Evolutionary conservation across 2,113 vertebrate genomes (phyloP).

Genomic region (Ardeotis arabs): DNA sequence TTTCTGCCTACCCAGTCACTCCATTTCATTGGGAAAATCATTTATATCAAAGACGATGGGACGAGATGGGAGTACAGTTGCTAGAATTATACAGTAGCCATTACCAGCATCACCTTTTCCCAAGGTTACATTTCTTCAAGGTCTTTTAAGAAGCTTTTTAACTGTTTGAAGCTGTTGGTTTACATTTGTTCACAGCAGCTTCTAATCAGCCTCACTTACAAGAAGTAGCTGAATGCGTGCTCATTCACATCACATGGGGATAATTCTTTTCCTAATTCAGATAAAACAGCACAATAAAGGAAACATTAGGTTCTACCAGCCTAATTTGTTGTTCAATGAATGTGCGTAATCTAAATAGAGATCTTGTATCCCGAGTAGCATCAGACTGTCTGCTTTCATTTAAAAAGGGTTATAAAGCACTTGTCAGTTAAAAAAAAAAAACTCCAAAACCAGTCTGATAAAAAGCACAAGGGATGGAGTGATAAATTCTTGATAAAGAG

Average conservation of each 20-base stretch:
- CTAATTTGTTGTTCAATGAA: slow-evolving; percentile 37
- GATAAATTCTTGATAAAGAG: neutral
- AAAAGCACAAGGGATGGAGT: neutral
- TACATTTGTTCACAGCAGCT: neutral
- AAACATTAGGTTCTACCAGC: neutral
- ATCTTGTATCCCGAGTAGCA: slow-evolving; percentile 5
- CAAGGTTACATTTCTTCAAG: neutral
- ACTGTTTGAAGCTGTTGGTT: neutral
- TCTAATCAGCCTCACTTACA: neutral
- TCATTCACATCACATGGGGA: neutral
- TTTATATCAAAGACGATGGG: neutral
- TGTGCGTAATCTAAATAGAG: neutral
- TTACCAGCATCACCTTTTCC: neutral
- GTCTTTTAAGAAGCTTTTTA: neutral
- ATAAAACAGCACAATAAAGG: slow-evolving; percentile 15
- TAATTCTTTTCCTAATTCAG: slow-evolving; percentile 19
- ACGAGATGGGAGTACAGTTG: neutral
- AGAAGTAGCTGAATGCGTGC: neutral
- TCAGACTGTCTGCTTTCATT: slow-evolving; percentile 28
- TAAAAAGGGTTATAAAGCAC: neutral
- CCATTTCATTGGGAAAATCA: neutral
- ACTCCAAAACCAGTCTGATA: neutral
- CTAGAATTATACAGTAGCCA: neutral
- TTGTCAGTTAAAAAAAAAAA: neutral
- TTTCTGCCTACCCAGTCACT: neutral